Conservation (phyloP, 2,113 vertebrate genomes). For the Castor canadensis region DNA sequence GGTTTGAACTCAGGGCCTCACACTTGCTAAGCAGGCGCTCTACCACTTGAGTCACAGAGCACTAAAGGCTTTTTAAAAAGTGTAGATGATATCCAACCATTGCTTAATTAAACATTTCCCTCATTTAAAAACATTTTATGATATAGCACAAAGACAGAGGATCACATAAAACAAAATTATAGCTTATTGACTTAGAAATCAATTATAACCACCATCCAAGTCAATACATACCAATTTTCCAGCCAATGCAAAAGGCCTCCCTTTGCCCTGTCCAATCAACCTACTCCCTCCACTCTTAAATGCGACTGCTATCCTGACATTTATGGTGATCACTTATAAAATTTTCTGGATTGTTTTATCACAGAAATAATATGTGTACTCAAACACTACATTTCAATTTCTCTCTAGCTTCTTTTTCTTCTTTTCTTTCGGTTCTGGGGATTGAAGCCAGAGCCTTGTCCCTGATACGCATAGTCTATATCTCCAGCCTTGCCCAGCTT, state of each 20-base stretch:
- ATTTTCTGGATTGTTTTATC: constrained; percentile 9
- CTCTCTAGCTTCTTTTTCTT: not conserved
- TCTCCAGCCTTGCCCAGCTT: not conserved
- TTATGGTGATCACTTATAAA: not conserved
- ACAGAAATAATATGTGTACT: not conserved
- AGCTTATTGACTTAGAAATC: not conserved
- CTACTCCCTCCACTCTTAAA: not conserved
- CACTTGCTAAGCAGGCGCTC: too few relatives aligned
- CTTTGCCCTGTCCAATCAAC: not conserved
- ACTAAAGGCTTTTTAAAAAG: not conserved
- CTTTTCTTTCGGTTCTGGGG: not conserved
- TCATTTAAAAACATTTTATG: not conserved
- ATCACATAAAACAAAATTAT: constrained; percentile 7
- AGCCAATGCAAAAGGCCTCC: not conserved
- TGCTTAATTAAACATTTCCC: not conserved
- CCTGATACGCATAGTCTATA: not conserved
- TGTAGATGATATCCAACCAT: not conserved
- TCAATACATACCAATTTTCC: constrained; percentile 32
- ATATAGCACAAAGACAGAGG: not conserved
- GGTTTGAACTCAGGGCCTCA: too few relatives aligned
- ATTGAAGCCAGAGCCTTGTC: not conserved
- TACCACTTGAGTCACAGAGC: too few relatives aligned
- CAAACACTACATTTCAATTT: not conserved
- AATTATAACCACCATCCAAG: not conserved
- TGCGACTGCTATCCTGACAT: not conserved